Conservation (phyloP, 1,140 invertebrate species). For the Anagrus nilaparvatae region DNA sequence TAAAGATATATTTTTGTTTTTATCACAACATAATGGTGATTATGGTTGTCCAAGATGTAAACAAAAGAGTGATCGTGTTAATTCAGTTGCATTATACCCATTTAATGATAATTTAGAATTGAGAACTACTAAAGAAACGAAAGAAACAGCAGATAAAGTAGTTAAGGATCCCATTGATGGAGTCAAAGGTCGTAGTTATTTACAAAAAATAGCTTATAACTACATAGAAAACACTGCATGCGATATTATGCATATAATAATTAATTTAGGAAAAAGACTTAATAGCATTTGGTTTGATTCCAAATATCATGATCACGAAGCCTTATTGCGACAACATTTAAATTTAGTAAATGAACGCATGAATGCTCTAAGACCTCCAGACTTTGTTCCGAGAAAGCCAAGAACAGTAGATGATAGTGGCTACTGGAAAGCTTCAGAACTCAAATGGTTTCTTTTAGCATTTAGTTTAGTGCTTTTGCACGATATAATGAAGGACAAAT, state of each 20-base stretch:
- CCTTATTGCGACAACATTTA: conserved; percentile 2
- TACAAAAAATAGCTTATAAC: conserved; percentile 10
- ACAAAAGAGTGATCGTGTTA: background rate
- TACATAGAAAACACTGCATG: conserved; percentile 12
- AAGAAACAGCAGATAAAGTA: background rate
- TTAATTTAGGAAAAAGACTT: conserved; percentile 7
- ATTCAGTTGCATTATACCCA: conserved; percentile 1
- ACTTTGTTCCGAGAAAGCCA: conserved; percentile 10
- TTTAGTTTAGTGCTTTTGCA: conserved; percentile 18
- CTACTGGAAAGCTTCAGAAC: conserved; percentile 24
- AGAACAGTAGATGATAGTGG: conserved; percentile 3
- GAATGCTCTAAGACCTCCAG: conserved; percentile 3
- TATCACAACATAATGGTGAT: conserved; percentile 7
- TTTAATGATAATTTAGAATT: background rate
- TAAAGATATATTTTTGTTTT: conserved; percentile 8
- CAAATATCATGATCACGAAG: background rate
- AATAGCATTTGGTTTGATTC: conserved; percentile 6
- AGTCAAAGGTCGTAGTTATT: conserved; percentile 7
- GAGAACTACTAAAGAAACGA: conserved; percentile 12
- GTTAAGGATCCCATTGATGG: background rate
- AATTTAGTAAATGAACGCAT: conserved; percentile 2
- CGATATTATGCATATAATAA: conserved; percentile 16
- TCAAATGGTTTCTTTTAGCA: conserved; percentile 18
- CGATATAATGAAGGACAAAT: conserved; percentile 15
- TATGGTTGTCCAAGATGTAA: conserved; percentile 6